These are phyloP conservation scores for Phengaris alcon DNA, from an alignment of 2,888 invertebrate species.

Conservation along the genomic window DNA sequence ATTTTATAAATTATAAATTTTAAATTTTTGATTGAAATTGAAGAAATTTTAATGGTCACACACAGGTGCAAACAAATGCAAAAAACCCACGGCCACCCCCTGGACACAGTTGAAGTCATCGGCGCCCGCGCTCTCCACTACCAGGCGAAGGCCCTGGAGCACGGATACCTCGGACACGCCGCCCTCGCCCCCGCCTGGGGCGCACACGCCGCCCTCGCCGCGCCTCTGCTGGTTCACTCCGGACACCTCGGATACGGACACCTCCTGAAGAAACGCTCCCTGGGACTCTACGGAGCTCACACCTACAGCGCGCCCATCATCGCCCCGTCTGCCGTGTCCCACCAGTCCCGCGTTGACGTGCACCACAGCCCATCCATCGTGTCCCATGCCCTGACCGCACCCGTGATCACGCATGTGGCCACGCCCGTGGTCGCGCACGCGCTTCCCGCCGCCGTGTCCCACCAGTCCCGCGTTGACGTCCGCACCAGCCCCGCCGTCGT, in stretches of 20 bases:
- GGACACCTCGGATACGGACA: constrained; percentile 41
- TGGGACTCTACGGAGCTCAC: constrained; percentile 35
- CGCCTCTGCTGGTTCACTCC: neutral
- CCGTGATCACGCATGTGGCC: constrained; percentile 42
- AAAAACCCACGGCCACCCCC: constrained; percentile 61
- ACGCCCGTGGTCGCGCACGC: constrained; percentile 41
- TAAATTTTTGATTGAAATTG: too few relatives aligned
- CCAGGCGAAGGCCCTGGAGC: constrained; percentile 70
- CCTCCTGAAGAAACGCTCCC: constrained; percentile 56
- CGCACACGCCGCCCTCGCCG: constrained; percentile 32
- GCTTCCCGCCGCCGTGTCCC: constrained; percentile 65
- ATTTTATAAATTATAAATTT: too few relatives aligned
- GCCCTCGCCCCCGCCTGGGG: constrained; percentile 37
- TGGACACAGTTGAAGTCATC: constrained; percentile 74
- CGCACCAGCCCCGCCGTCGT: constrained; percentile 51
- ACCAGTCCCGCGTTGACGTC: constrained; percentile 67
- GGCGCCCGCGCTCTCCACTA: constrained; percentile 69
- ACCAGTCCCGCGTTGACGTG: constrained; percentile 44
- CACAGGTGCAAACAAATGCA: too few relatives aligned
- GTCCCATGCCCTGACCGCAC: constrained; percentile 42
- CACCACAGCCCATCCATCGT: constrained; percentile 52
- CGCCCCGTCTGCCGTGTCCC: constrained; percentile 49
- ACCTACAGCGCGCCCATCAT: constrained; percentile 46
- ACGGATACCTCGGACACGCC: constrained; percentile 46
- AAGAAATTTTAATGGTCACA: too few relatives aligned